Evolutionary conservation across 2,888 invertebrate genomes (phyloP), one percentile per base, ranked within the genome.

Genomic region (Erebia aethiops): DNA sequence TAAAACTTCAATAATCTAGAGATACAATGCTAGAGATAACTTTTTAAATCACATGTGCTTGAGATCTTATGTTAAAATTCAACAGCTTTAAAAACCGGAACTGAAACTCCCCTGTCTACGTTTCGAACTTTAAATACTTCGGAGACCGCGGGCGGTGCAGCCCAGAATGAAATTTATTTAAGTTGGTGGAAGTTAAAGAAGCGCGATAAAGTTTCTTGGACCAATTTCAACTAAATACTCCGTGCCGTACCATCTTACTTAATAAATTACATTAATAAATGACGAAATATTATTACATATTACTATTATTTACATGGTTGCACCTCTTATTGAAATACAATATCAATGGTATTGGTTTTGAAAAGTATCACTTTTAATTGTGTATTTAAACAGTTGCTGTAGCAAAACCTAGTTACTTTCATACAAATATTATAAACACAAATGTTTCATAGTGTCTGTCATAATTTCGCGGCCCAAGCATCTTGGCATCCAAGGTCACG

Each of bases 131-230:
- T 54, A 69, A 74, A 69, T 73, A 70, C 64, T 73, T 73, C 26
- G 46, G 68, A 57, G 69, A 70, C 71, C 72, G 57, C 72, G 66
- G 70, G 65, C 69, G 68, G 67, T 54, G 57, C 57, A 66, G 72
- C 62, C 57, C 52, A 66, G 65, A 74, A 75, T 61, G 72, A 71
- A 75, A 74, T 75, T 77, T 75, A 76, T 75, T 73, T 74, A 73
- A 75, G 70, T 75, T 73, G 58, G 69, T 68, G 35, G 61, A 77
- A 75, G 68, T 75, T 73, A 72, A 58, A 72, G 35, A 35, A 60
- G 74, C 72, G 67, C 57, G 67, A 64, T 69, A 60, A 74, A 76
- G 69, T 77, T 76, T 73, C 75, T 74, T 75, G 74, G 73, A 75
- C 71, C 71, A 72, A 70, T 70, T 74, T 73, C 67, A 74, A 75